Evolutionary conservation across 2,113 vertebrate genomes (phyloP), one percentile per base, ranked within the genome.

Genomic region (Suricata suricatta): DNA sequence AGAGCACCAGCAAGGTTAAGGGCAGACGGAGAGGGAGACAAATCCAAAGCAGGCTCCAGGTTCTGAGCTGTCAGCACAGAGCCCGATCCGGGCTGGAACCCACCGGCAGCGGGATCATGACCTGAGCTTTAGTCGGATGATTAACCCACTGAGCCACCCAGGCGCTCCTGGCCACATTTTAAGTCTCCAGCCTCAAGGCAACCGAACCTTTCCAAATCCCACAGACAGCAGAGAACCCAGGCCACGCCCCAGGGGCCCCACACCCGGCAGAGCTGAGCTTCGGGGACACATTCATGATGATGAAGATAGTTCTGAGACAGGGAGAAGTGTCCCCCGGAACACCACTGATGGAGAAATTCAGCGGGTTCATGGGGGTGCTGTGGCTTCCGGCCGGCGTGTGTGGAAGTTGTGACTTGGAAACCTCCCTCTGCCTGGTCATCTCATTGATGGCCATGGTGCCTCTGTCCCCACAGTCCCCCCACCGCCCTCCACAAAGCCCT

Each of bases 341-440:
- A 3, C 79, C 27, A 7, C 69, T 19, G 57, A 7, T 17, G 52
- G 68, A 82, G 25, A 38, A 82, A 16, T 50, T 9, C 1, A 8
- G 7, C 13, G 14, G 15, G 44, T 31, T 33, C 79, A 0, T 0
- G 1, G 2, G 33, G 69, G 69, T 6, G 19, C 88, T 6, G 1
- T 13, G n/a, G 31, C 23, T n/a, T 76, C 44, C 14, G 16, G 7
- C 52, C 13, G 7, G 27, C 16, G 21, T 38, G 21, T 14, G 31
- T 4, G 1, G 10, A 47, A 3, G 6, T 1, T 76, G 29, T 77
- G 21, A 57, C n/a, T 7, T 25, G 19, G 38, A 44, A 14, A 33
- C 23, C n/a, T 9, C 9, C 35, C 68, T 77, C 19, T 3, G 11
- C n/a, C 16, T 7, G 13, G 41, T 54, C 35, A 33, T 4, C 1